Conservation (phyloP, 2,113 vertebrate genomes). For the Leuciscus idus region DNA sequence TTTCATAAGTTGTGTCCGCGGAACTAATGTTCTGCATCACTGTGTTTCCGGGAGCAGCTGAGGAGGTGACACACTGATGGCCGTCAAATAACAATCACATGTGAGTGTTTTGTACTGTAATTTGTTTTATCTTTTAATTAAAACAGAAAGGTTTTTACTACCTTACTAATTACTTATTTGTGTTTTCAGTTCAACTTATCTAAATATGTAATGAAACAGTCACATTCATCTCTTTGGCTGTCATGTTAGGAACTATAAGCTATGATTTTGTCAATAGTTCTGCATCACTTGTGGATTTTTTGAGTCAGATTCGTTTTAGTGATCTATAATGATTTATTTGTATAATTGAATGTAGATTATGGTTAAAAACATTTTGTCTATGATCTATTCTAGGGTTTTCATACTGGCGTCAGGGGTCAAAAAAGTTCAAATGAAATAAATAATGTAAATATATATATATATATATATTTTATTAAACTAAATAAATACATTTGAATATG, state of each 20-base stretch:
- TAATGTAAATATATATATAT: not conserved
- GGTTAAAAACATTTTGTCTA: not conserved
- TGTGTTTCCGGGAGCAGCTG: constrained; percentile 9
- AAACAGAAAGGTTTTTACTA: not conserved
- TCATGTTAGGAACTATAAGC: not conserved
- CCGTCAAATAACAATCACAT: not conserved
- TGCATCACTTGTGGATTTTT: not conserved
- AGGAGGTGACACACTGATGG: not conserved
- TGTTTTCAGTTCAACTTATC: not conserved
- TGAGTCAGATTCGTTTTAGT: not conserved
- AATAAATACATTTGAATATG: not conserved
- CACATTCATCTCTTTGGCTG: too few species aligned
- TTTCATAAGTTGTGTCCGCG: not conserved
- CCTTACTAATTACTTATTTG: not conserved
- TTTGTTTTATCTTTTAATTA: not conserved
- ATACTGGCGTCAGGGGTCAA: too few species aligned
- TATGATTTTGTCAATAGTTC: not conserved
- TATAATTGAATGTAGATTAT: not conserved
- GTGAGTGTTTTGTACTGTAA: constrained; percentile 12
- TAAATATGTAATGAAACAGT: not conserved
- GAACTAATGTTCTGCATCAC: constrained; percentile 7
- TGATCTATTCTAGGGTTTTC: not conserved
- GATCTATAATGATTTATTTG: not conserved
- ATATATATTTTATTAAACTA: not conserved
- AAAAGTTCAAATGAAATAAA: not conserved